Conservation (phyloP, 2,113 vertebrate species). For the Psammodynastes pulverulentus region DNA sequence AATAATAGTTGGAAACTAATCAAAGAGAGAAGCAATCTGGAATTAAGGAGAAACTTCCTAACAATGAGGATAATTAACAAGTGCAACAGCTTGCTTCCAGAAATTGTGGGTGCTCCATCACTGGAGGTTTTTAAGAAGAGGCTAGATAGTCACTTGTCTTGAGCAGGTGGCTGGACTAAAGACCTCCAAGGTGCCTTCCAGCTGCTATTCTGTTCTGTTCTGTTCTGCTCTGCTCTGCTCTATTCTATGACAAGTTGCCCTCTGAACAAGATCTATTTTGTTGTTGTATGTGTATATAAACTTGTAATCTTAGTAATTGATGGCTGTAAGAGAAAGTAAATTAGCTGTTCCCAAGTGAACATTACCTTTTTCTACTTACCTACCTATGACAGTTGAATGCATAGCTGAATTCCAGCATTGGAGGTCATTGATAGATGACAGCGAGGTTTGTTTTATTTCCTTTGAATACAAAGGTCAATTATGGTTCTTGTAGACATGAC, state of each 20-base stretch:
- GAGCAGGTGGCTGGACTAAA: too few species aligned
- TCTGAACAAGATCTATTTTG: background rate
- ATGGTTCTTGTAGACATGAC: background rate
- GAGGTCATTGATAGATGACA: background rate
- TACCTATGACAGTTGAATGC: background rate
- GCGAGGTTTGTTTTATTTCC: background rate
- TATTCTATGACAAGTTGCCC: background rate
- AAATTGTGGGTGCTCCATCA: too few species aligned
- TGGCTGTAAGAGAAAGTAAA: background rate
- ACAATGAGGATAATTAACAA: too few species aligned
- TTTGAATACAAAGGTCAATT: background rate
- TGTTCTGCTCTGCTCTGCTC: too few species aligned
- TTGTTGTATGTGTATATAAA: background rate
- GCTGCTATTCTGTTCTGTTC: too few species aligned
- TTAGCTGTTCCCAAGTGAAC: background rate
- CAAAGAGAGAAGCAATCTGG: too few species aligned
- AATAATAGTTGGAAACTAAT: too few species aligned
- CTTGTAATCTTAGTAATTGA: background rate
- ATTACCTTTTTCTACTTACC: background rate
- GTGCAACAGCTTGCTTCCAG: too few species aligned
- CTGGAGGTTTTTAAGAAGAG: too few species aligned
- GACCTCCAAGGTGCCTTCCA: too few species aligned
- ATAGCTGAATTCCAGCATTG: background rate
- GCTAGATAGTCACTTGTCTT: too few species aligned
- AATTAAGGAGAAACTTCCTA: too few species aligned